These are phyloP conservation scores for Wiebesia pumilae DNA, from an alignment of 1,140 invertebrate genomes.

Conservation along the genomic window DNA sequence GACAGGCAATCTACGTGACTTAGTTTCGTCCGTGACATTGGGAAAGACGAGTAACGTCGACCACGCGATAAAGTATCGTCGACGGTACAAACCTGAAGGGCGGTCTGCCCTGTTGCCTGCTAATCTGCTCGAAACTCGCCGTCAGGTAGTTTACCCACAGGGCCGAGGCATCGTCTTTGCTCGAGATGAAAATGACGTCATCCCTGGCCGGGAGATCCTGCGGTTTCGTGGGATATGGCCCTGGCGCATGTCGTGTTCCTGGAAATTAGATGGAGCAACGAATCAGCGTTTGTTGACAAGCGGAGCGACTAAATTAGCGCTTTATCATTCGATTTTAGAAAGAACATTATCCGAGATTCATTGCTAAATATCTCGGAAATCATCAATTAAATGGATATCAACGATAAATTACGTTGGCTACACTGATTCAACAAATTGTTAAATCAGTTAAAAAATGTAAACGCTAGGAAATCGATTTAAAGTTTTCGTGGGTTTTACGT, in stretches of 20 bases:
- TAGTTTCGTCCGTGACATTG: not conserved
- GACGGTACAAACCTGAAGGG: constrained; percentile 80
- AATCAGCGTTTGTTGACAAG: not conserved
- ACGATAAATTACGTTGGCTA: too few relatives aligned
- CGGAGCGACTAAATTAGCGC: too few relatives aligned
- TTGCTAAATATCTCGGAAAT: too few relatives aligned
- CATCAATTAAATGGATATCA: too few relatives aligned
- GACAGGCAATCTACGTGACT: not conserved
- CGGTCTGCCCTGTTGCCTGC: constrained; percentile 82
- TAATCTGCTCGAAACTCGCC: constrained; percentile 87
- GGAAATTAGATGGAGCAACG: not conserved
- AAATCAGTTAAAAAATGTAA: too few relatives aligned
- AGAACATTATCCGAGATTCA: too few relatives aligned
- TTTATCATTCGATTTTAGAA: too few relatives aligned
- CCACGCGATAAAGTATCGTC: not conserved
- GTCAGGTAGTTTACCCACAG: constrained; percentile 88
- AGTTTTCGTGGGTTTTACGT: too few relatives aligned
- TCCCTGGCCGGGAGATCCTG: constrained; percentile 70
- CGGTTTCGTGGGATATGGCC: constrained; percentile 35
- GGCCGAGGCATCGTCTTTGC: constrained; percentile 82
- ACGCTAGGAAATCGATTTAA: too few relatives aligned
- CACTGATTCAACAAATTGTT: too few relatives aligned
- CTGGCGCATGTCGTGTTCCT: constrained; percentile 65
- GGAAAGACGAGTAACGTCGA: not conserved
- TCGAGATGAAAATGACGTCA: constrained; percentile 86